Evolutionary conservation across 2,888 invertebrate species (phyloP).

Genomic region (Chloromyia formosa): DNA sequence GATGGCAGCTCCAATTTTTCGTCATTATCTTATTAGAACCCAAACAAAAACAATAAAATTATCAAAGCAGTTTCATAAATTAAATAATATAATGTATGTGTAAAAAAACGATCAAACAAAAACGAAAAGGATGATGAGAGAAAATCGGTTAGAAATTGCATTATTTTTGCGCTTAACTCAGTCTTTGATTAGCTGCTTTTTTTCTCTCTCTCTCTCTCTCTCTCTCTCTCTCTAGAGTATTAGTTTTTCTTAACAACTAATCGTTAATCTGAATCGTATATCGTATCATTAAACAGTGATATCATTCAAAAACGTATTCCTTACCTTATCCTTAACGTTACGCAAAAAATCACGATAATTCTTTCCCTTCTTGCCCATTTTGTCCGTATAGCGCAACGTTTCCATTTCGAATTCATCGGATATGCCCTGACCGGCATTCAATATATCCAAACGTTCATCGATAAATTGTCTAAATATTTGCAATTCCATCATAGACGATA

Average conservation of each 20-base stretch:
- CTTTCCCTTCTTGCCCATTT: constrained; percentile 64
- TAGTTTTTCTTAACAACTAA: not conserved
- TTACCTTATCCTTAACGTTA: constrained; percentile 88
- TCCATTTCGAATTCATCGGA: constrained; percentile 96
- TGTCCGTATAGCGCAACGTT: constrained; percentile 69
- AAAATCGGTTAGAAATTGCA: not conserved
- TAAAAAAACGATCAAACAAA: constrained; percentile 9
- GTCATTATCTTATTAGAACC: constrained; percentile 27
- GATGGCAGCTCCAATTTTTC: constrained; percentile 27
- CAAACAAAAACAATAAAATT: constrained; percentile 8
- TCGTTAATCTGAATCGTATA: not conserved
- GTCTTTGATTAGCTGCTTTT: too few relatives aligned
- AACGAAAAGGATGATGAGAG: constrained; percentile 1
- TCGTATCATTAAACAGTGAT: not conserved
- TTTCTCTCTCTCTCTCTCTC: too few relatives aligned
- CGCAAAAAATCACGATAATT: constrained; percentile 84
- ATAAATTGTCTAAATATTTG: constrained; percentile 96
- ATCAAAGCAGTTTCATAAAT: constrained; percentile 1
- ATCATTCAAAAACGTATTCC: constrained; percentile 38
- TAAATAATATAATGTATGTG: not conserved
- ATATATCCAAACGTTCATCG: constrained; percentile 89
- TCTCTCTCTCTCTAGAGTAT: not conserved
- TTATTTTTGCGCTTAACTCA: not conserved
- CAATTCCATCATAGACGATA: constrained; percentile 87
- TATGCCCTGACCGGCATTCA: constrained; percentile 92